Conservation (phyloP, 2,888 invertebrate species). For the Fabriciana adippe region DNA sequence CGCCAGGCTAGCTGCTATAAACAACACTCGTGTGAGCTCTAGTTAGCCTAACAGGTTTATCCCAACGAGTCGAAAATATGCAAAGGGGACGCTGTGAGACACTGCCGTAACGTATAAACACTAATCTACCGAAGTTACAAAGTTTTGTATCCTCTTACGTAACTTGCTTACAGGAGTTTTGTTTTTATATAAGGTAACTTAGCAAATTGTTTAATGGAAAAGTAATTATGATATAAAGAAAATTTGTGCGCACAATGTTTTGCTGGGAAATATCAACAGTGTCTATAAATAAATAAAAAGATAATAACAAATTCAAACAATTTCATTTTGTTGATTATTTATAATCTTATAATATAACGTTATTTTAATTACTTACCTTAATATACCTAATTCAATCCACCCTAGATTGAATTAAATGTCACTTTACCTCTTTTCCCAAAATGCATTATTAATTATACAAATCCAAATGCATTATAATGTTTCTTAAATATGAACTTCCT, state of each 20-base stretch:
- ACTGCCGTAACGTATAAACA: conserved; percentile 40
- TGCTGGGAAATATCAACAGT: neutral
- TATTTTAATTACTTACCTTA: no score
- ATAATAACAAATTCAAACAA: no score
- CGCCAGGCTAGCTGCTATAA: conserved; percentile 55
- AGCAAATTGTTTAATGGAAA: conserved; percentile 18
- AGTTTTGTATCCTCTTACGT: conserved; percentile 37
- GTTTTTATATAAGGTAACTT: conserved; percentile 45
- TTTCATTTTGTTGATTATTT: no score
- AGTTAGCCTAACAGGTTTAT: conserved; percentile 61
- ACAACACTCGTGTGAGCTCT: conserved; percentile 56
- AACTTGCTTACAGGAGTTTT: conserved; percentile 27
- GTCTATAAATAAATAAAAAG: no score
- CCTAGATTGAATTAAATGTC: no score
- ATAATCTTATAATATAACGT: no score
- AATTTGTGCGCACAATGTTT: conserved; percentile 3
- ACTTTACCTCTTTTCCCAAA: no score
- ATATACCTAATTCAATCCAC: no score
- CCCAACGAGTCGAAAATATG: conserved; percentile 56
- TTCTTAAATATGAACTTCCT: no score
- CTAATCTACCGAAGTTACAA: conserved; percentile 40
- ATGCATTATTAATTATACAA: no score
- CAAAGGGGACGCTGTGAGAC: conserved; percentile 42
- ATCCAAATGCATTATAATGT: no score
- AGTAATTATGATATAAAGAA: conserved; percentile 4